These are phyloP conservation scores for Tragelaphus buxtoni DNA, from an alignment of 2,113 vertebrate species.

Conservation along the genomic window DNA sequence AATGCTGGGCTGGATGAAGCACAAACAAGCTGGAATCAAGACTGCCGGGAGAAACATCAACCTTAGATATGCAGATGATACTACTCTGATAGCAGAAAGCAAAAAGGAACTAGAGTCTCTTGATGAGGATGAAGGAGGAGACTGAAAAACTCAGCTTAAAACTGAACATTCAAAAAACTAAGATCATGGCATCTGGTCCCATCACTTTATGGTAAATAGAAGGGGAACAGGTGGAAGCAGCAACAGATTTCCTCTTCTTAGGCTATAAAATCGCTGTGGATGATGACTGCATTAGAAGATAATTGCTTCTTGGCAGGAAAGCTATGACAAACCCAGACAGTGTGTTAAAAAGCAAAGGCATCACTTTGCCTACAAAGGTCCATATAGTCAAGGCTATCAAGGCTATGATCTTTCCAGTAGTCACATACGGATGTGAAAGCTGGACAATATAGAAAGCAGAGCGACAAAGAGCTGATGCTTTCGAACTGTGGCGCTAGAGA, in stretches of 20 bases:
- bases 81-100: not conserved
- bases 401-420: not conserved
- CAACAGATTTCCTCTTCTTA: not conserved
- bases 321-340: not conserved
- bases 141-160: not conserved
- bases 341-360: not conserved
- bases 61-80: not conserved
- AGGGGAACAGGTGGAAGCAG: not conserved
- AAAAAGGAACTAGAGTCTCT: not conserved
- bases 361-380: not conserved
- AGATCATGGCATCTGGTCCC: not conserved
- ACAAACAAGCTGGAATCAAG: not conserved
- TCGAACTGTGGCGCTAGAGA: not conserved
- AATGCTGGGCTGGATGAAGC: not conserved
- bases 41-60: not conserved
- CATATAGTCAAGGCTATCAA: not conserved
- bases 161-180: not conserved
- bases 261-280: not conserved
- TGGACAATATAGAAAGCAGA: not conserved
- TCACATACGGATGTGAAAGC: not conserved
- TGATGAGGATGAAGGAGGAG: not conserved
- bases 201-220: not conserved
- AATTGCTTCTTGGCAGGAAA: not conserved
- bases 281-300: not conserved
- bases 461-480: not conserved